Evolutionary conservation across 2,113 vertebrate species (phyloP), one percentile per base, ranked within the genome.

Genomic region (Paracanthobrama guichenoti): DNA sequence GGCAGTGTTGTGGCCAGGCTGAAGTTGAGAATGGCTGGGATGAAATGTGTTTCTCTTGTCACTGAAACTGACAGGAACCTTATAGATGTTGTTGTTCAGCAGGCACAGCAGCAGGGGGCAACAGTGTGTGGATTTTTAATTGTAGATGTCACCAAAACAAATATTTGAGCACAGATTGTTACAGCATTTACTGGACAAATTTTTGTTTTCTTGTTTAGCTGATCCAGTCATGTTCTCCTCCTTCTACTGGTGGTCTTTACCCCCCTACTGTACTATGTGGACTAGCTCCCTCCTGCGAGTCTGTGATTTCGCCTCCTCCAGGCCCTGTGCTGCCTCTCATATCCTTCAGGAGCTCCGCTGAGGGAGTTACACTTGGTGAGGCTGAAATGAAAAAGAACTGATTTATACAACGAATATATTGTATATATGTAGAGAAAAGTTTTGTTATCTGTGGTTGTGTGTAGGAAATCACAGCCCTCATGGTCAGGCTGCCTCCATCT

Each of bases 201-300:
- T 9, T 78, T 10, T 77, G 11, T 44, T 67, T 67, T 67, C 28
- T 39, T 74, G 1, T 74, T 9, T 86, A 97, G 96, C 59, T 98
- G 87, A 92, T 96, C 73, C 96, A 96, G 90, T 84, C 95, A 1
- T 90, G 90, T 53, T 3, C 92, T 0, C 85, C 89, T 0, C 84
- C 93, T 3, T 84, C 93, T 0, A 85, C 88, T 0, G 90, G 91
- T 2, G 85, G 90, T 1, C 94, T 92, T 84, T 97, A 95, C 79
- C 95, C 96, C 28, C 95, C 96, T 4, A 96, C 96, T 0, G 92
- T 98, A 88, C 88, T 98, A 39, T 95, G 91, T 12, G 91, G 94
- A 0, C 89, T 94, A 1, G 93, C 94, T 84, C 94, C 95, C 0
- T 94, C 95, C 48, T 95, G 94, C 42, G 92, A 94, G 0, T 94